Base-by-base conservation (phyloP, 2,888 invertebrate genomes). In the Allolobophora icterica region DNA sequence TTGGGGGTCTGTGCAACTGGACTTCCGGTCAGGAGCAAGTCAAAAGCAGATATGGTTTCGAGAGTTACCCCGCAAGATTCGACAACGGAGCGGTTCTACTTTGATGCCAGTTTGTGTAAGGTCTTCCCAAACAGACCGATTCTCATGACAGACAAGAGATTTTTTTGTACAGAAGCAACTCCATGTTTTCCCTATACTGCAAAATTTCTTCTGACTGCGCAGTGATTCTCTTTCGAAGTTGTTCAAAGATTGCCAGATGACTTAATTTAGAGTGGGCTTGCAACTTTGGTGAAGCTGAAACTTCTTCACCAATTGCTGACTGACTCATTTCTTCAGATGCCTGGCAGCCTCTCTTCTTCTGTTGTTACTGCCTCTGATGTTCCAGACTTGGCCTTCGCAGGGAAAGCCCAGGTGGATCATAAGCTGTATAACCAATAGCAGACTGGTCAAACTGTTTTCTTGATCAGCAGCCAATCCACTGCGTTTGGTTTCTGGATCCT, bases 161-260 rank as follows among this genome's bases (percentile, higher is more conserved):
- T n/a, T 21, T 84, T 33, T 84, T 35, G 84, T 33, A 84, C 21
- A 84, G 35, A 5, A 84, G 84, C 35, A 35, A 33, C 84, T 84
- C 21, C 1, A 84, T 33, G 21, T 84, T 84, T 34, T 84, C 84
- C 35, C 24, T 33, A 84, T 34, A 84, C 84, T 84, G 84, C 33
- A 84, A 35, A 84, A 84, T 84, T 34, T 84, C 84, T 84, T 34
- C 84, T 21, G 84, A 84, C 84, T 84, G 84, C 15, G 84, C 33
- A 84, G 84, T 84, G 34, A 84, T 84, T 35, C 35, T 84, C 84
- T 84, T 84, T n/a, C 19, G 34, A 84, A 84, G 15, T 21, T 84
- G 84, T 33, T 84, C 84, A 19, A 33, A 21, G 84, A 84, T 84
- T 84, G 84, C 4, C 84, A 35, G 84, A 34, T 21, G 35, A 84